Conservation (phyloP, 2,797 vertebrate genomes). For the Nasua narica region DNA sequence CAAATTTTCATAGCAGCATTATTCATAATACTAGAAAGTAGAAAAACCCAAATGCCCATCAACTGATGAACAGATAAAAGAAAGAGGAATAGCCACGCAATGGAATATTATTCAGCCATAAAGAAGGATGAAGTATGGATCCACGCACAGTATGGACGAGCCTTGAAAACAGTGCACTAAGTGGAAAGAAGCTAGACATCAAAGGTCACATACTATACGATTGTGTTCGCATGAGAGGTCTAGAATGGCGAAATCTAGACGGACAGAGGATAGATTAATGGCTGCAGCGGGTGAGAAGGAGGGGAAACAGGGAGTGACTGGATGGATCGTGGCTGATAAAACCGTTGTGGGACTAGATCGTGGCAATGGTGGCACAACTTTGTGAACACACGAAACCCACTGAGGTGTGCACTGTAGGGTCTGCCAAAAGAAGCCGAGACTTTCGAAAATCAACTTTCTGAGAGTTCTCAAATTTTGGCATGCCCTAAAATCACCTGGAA, state of each 20-base stretch:
- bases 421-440: not conserved
- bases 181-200: not conserved
- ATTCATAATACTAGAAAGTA: not conserved
- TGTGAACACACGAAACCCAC: not conserved
- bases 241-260: not conserved
- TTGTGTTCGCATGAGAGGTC: not conserved
- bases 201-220: not conserved
- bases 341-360: not conserved
- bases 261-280: not conserved
- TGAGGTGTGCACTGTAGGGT: not conserved
- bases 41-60: not conserved
- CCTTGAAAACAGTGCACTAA: not conserved
- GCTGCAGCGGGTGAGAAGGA: not conserved
- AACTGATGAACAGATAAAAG: not conserved
- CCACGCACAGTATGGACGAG: not conserved
- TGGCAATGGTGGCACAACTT: not conserved
- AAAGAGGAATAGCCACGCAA: not conserved
- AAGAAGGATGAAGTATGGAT: not conserved
- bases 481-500: not conserved
- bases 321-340: not conserved
- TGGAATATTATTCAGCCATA: not conserved
- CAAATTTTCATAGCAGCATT: not conserved
- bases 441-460: not conserved
- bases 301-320: not conserved
- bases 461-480: not conserved